Percentiles rank a stretch among this genome's conserved stretches.
Evolutionary conservation across 2,113 vertebrate species (phyloP).

Genomic region (Alethe castanea): DNA sequence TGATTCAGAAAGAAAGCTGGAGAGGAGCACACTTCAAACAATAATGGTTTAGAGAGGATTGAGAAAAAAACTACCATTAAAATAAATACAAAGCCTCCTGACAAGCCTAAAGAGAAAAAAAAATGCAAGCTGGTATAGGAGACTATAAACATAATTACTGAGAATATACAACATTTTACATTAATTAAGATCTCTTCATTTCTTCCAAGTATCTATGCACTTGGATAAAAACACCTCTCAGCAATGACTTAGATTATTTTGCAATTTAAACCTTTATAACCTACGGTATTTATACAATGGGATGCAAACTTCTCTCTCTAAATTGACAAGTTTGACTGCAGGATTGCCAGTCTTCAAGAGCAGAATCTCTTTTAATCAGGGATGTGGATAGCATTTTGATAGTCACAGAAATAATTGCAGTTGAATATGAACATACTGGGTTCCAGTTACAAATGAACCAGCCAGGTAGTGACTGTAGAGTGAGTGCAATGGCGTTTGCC

Average conservation of each 20-base stretch:
- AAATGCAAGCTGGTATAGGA: not conserved
- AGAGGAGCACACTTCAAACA: slow-evolving; percentile 4
- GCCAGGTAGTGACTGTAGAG: not conserved
- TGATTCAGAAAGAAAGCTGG: slow-evolving; percentile 37
- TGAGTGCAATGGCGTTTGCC: not conserved
- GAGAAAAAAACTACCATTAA: slow-evolving; percentile 25
- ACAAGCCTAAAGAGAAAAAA: not conserved
- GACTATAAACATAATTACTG: not conserved
- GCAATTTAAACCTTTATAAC: not conserved
- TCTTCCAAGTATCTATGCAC: not conserved
- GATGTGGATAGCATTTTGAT: not conserved
- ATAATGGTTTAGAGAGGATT: not conserved
- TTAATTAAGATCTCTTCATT: not conserved
- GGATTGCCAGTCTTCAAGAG: not conserved
- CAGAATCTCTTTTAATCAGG: not conserved
- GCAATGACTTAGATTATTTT: not conserved
- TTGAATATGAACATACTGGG: not conserved
- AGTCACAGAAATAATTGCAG: not conserved
- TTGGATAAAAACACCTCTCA: not conserved
- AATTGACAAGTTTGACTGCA: not conserved
- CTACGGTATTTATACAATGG: not conserved
- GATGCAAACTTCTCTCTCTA: not conserved
- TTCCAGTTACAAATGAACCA: not conserved
- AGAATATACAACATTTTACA: not conserved
- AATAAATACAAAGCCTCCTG: not conserved